phyloP scores from a whole-genome alignment of 2,113 vertebrate species.

The Gracilinanus agilis region DNA sequence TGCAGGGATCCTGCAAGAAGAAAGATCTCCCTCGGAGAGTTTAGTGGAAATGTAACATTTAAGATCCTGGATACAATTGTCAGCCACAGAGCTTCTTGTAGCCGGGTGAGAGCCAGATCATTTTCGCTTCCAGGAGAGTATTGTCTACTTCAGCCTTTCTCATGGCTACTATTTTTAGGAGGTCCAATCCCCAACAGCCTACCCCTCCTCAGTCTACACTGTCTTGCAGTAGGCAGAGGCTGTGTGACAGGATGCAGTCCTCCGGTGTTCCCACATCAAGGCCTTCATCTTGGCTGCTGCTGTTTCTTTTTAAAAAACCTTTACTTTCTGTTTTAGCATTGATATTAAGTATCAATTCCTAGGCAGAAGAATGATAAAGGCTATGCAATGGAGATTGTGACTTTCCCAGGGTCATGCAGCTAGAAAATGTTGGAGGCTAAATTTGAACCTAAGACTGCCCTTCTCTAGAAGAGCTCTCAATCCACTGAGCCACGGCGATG shows the following conservation, averaged over 20 bases:
- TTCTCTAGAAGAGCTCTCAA: no score
- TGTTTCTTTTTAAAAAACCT: no score
- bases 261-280: neutral
- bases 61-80: neutral
- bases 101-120: neutral
- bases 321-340: no score
- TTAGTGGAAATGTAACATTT: neutral
- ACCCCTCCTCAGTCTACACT: neutral
- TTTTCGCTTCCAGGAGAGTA: neutral
- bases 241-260: neutral
- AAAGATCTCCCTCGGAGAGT: neutral
- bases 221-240: neutral
- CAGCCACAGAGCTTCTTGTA: neutral
- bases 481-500: no score
- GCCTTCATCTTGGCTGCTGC: neutral
- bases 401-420: no score
- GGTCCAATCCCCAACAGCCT: neutral
- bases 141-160: neutral
- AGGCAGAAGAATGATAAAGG: no score
- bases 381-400: no score
- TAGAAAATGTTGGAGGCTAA: no score
- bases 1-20: neutral
- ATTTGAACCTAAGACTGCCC: no score
- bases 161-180: neutral
- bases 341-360: no score